Evolutionary conservation across 1,140 invertebrate genomes (phyloP), one percentile per base, ranked within the genome.

Genomic region (Drosophila pallidifrons): DNA sequence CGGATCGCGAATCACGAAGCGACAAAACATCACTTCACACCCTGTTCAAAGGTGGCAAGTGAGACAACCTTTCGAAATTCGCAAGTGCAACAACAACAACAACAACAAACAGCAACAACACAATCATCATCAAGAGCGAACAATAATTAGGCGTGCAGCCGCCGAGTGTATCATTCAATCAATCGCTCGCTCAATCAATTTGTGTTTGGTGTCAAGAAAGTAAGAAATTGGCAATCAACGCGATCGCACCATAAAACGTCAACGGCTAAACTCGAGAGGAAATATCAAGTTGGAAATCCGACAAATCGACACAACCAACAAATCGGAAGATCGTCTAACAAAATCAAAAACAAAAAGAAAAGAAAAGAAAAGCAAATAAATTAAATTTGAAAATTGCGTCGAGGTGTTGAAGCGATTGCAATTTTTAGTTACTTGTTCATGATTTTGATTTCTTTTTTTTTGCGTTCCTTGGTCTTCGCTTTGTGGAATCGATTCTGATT

Each of bases 21-120:
- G 68, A 46, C 65, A 49, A 10, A 38, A 25, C 57, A 57, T 87
- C 83, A 79, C 45, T 88, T 87, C 83, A 64, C 83, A 88, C 82
- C 88, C 77, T 60, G 64, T 64, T 77, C 74, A 74, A 83, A 83
- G 83, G 82, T 87, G 82, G 80, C 80, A 87, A 83, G 79, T 83
- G 82, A 87, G 83, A 66, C 69, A 88, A 80, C 83, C 74, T 73
- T 69, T 73, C 45, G 45, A 55, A 55, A 75, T 72, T 70, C 63
- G 75, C 69, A 60, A 67, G 15, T 60, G 38, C 55, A 70, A 51
- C 47, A 60, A 49, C 10, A 41, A 45, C 35, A 65, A 43, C 13
- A 75, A 46, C n/a, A 75, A 71, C 59, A 66, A 78, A 49, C 45
- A 57, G 45, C 59, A 79, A 58, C 38, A 51, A 66, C 38, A 28